Conservation (phyloP, 1,140 invertebrate species). For the Ceratina calcarata region DNA sequence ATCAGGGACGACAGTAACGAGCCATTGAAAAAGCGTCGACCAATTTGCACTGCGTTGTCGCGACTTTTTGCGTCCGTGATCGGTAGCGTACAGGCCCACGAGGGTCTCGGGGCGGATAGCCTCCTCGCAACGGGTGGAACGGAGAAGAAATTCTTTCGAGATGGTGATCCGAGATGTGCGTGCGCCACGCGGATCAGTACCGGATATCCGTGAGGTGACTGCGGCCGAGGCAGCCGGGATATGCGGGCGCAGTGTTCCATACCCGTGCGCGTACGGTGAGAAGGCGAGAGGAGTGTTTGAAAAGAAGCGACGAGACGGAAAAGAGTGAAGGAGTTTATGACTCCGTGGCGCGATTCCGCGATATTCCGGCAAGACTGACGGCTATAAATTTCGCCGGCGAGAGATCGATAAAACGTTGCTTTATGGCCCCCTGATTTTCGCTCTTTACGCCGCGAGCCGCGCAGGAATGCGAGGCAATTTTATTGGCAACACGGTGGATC, state of each 20-base stretch:
- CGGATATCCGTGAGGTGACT: constrained; percentile 77
- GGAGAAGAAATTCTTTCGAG: constrained; percentile 9
- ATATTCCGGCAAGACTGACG: constrained; percentile 24
- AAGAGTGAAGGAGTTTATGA: constrained; percentile 39
- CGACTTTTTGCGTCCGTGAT: constrained; percentile 8
- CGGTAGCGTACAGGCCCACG: background rate
- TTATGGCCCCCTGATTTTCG: constrained; percentile 22
- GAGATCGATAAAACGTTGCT: constrained; percentile 45
- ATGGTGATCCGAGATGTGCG: constrained; percentile 49
- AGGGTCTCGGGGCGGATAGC: background rate
- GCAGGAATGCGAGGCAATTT: background rate
- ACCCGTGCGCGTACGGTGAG: background rate
- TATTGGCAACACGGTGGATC: constrained; percentile 20
- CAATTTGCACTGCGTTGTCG: constrained; percentile 13
- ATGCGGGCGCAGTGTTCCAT: constrained; percentile 72
- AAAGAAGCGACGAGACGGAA: background rate
- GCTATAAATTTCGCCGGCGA: constrained; percentile 28
- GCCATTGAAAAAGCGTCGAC: background rate
- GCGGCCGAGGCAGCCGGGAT: constrained; percentile 55
- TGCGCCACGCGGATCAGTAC: constrained; percentile 58
- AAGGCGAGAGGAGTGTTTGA: background rate
- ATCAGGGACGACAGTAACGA: constrained; percentile 7
- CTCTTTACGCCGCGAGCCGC: background rate
- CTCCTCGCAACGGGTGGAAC: background rate
- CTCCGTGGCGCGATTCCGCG: constrained; percentile 24